Percentiles rank a stretch among this genome's conserved stretches.
Conservation (phyloP, 2,113 vertebrate genomes). For the Bufo gargarizans region DNA sequence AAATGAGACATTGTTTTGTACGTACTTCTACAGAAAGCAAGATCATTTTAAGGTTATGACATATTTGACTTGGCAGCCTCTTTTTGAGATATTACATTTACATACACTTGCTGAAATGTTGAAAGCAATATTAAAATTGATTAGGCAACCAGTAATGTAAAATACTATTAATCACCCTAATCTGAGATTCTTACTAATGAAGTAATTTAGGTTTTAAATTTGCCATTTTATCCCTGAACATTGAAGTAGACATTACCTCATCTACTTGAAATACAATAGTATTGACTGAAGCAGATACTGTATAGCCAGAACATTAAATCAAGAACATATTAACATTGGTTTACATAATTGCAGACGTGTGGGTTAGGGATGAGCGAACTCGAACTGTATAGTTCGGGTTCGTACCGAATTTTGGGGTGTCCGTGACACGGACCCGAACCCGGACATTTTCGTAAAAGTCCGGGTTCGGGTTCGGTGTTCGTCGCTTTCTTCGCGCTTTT, state of each 20-base stretch:
- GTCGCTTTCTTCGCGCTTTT: no score
- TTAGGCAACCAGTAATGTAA: background rate
- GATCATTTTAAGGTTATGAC: constrained; percentile 6
- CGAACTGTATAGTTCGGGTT: no score
- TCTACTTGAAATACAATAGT: background rate
- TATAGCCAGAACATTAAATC: background rate
- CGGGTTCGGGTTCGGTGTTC: no score
- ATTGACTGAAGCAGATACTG: constrained; percentile 3
- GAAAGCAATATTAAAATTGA: constrained; percentile 5
- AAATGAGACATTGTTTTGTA: constrained; percentile 3
- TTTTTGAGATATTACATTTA: constrained; percentile 2
- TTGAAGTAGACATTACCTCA: constrained; percentile 9
- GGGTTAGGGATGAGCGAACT: no score
- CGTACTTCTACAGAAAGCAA: background rate
- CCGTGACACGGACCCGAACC: no score
- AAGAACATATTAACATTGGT: background rate
- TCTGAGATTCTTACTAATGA: background rate
- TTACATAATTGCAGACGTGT: background rate
- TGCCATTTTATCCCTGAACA: background rate
- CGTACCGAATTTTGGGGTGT: no score
- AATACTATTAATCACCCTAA: constrained; percentile 1
- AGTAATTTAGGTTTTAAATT: background rate
- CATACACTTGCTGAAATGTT: constrained; percentile 6
- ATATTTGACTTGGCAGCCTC: constrained; percentile 9
- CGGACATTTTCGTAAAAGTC: no score